Percentiles rank a stretch among this genome's conserved stretches.
Evolutionary conservation across 1,140 invertebrate genomes (phyloP).

Genomic region (Calliopsis andreniformis): DNA sequence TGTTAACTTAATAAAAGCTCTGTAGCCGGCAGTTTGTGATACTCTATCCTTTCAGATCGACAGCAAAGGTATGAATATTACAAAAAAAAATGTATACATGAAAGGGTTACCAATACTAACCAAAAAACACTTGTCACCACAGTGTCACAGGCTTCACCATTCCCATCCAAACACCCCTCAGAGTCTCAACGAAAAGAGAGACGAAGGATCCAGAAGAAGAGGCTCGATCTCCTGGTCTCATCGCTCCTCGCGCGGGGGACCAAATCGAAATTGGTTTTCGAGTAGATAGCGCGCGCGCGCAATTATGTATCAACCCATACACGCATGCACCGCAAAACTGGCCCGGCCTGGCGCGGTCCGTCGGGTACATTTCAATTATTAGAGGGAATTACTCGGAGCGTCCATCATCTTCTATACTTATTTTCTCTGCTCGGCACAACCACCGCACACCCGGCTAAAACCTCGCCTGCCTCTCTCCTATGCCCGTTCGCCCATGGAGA

Average conservation of each 20-base stretch:
- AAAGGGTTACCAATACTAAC: no score
- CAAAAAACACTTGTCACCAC: no score
- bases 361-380: constrained; percentile 82
- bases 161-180: no score
- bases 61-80: no score
- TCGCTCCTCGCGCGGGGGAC: constrained; percentile 44
- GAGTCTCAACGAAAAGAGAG: background rate
- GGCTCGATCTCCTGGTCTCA: constrained; percentile 10
- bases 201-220: background rate
- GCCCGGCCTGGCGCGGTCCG: constrained; percentile 67
- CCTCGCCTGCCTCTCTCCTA: constrained; percentile 64
- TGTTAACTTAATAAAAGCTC: no score
- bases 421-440: constrained; percentile 77
- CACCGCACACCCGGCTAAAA: constrained; percentile 66
- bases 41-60: no score
- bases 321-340: constrained; percentile 67
- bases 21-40: no score
- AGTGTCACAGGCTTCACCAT: background rate
- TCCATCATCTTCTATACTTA: constrained; percentile 82
- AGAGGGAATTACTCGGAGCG: constrained; percentile 81
- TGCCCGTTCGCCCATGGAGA: constrained; percentile 65
- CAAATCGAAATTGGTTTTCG: constrained; percentile 66
- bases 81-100: no score
- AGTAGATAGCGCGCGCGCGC: constrained; percentile 63
- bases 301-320: constrained; percentile 66